Evolutionary conservation across 2,888 invertebrate genomes (phyloP).

Genomic region (Oxyteleia sp.): DNA sequence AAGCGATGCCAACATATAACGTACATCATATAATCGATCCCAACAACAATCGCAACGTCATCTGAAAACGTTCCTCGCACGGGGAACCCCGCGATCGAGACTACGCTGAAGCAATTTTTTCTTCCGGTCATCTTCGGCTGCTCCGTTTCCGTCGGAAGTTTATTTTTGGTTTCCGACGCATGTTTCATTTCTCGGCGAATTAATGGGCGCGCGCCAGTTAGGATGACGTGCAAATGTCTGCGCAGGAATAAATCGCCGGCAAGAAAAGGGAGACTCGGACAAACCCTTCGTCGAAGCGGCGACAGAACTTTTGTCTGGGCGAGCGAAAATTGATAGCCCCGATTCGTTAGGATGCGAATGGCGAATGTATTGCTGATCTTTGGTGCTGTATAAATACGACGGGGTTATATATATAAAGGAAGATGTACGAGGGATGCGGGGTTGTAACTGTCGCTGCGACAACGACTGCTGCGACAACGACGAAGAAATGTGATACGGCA

Average conservation of each 20-base stretch:
- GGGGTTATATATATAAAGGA: conserved; percentile 10
- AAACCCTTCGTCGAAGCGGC: conserved; percentile 40
- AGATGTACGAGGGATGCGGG: conserved; percentile 22
- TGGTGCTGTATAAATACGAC: conserved; percentile 2
- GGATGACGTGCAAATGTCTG: conserved; percentile 41
- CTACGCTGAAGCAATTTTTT: conserved; percentile 33
- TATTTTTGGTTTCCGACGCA: conserved; percentile 36
- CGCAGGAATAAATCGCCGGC: conserved; percentile 19
- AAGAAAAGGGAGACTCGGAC: conserved; percentile 24
- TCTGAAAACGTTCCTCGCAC: conserved; percentile 2
- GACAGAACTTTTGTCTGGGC: conserved; percentile 44
- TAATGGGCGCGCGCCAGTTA: conserved; percentile 46
- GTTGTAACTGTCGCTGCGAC: conserved; percentile 3
- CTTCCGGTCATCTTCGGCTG: conserved; percentile 22
- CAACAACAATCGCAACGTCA: conserved; percentile 3
- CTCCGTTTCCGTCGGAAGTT: conserved; percentile 34
- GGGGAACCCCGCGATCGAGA: conserved; percentile 25
- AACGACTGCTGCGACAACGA: conserved; percentile 2
- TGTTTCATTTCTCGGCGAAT: conserved; percentile 43
- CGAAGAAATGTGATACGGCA: not conserved
- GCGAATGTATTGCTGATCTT: conserved; percentile 16
- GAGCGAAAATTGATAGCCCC: conserved; percentile 62
- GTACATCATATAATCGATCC: too few species aligned
- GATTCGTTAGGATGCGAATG: conserved; percentile 54
- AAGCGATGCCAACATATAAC: too few species aligned